A percentile compares a stretch with the other conserved stretches of the same genome.
phyloP scores from a whole-genome alignment of 2,888 invertebrate species.

The Lamellibrachia satsuma region DNA sequence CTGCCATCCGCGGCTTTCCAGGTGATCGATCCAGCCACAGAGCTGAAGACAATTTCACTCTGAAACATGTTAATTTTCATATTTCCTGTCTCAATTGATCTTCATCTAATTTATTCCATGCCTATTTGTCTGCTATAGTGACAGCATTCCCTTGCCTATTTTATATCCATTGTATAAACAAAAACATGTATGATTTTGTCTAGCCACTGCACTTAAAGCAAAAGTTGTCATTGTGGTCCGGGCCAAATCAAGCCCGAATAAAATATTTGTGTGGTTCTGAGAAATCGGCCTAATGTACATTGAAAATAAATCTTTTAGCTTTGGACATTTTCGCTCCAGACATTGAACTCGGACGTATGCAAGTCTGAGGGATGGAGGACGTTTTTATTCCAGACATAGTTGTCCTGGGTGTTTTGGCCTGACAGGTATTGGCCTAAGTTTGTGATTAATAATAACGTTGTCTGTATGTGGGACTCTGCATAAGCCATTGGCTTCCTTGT shows the following conservation, averaged over 20 bases:
- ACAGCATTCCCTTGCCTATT: not conserved
- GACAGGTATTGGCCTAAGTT: not conserved
- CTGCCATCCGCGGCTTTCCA: not conserved
- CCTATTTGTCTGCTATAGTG: not conserved
- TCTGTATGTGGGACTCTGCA: not conserved
- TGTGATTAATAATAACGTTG: not conserved
- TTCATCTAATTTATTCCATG: not conserved
- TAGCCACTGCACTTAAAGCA: not conserved
- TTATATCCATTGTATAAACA: too few relatives aligned
- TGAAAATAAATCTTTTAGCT: not conserved
- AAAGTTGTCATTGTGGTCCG: not conserved
- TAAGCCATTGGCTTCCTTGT: too few relatives aligned
- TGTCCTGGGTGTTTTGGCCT: not conserved
- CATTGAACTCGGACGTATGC: not conserved
- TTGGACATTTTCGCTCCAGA: not conserved
- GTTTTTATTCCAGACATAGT: not conserved
- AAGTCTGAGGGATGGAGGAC: not conserved
- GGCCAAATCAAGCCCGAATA: not conserved
- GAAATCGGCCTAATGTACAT: not conserved
- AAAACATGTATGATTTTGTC: not conserved
- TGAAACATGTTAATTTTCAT: not conserved
- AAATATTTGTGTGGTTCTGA: not conserved
- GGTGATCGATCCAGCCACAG: not conserved
- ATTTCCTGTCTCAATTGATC: not conserved
- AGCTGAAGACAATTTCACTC: not conserved